Conservation (phyloP, 92 coral and sea anemone species). For the Palythoa grandiflora region DNA sequence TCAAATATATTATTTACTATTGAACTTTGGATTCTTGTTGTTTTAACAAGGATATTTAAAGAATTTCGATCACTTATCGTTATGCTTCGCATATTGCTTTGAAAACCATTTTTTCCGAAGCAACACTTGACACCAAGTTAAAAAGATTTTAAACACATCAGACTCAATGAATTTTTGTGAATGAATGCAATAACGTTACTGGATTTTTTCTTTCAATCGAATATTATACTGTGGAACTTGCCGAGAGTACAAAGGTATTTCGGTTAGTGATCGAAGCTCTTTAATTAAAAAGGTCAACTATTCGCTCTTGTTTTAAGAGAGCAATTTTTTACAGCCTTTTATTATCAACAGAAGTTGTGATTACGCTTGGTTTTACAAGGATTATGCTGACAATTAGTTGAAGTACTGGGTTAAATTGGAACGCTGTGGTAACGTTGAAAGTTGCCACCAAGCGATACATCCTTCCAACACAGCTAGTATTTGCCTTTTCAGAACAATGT, state of each 20-base stretch:
- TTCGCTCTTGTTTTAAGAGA: conserved; percentile 1
- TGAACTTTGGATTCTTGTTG: conserved; percentile 3
- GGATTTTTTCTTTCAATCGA: neutral
- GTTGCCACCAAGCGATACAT: conserved; percentile 13
- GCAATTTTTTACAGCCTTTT: neutral
- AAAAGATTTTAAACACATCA: neutral
- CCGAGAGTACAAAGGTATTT: neutral
- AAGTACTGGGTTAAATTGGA: neutral
- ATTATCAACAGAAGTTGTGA: neutral
- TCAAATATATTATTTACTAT: conserved; percentile 17
- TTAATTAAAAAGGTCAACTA: neutral
- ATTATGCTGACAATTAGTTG: neutral
- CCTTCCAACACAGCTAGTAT: neutral
- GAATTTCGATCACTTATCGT: neutral
- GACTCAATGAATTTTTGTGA: neutral
- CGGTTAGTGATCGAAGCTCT: neutral
- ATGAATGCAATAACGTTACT: neutral
- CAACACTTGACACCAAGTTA: neutral
- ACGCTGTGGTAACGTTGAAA: neutral
- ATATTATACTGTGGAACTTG: neutral
- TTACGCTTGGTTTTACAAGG: neutral
- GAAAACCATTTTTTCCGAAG: neutral
- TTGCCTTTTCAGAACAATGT: neutral
- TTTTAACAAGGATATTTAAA: conserved; percentile 24
- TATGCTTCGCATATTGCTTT: neutral